Evolutionary conservation across 64 coral and sea anemone species (phyloP).

Genomic region (Dendrophyllia cribrosa): DNA sequence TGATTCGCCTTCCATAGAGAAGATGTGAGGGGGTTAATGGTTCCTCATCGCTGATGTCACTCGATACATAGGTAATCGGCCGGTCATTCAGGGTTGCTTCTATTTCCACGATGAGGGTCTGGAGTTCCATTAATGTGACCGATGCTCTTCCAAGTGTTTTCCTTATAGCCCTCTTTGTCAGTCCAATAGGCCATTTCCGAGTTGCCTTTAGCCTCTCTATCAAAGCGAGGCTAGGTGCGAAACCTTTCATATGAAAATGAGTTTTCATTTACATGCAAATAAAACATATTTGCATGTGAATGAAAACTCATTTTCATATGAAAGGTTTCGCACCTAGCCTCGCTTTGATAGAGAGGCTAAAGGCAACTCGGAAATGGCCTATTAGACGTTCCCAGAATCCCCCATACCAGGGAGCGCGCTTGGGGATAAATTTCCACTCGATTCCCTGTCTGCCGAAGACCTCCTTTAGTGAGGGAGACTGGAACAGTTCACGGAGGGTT

Average conservation of each 20-base stretch:
- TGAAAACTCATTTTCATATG: too few relatives aligned
- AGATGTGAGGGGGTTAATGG: constrained; percentile 56
- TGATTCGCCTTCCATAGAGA: constrained; percentile 59
- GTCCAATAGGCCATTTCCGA: too few relatives aligned
- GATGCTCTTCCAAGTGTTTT: constrained; percentile 65
- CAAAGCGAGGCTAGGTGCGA: too few relatives aligned
- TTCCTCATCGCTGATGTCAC: constrained; percentile 31
- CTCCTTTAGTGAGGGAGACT: constrained; percentile 57
- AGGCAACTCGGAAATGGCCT: too few relatives aligned
- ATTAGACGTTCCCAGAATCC: constrained; percentile 78
- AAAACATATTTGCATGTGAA: too few relatives aligned
- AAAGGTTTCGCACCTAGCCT: too few relatives aligned
- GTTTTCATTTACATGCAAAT: too few relatives aligned
- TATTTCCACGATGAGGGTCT: constrained; percentile 52
- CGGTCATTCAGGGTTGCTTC: constrained; percentile 76
- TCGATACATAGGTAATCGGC: constrained; percentile 44
- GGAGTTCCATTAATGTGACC: constrained; percentile 24
- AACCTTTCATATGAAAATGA: too few relatives aligned
- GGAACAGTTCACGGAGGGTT: constrained; percentile 35
- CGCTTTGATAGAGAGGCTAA: too few relatives aligned
- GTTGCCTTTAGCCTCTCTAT: too few relatives aligned
- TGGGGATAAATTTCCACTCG: constrained; percentile 76
- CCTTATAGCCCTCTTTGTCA: constrained; percentile 60
- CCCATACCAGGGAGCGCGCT: constrained; percentile 75
- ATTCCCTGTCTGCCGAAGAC: constrained; percentile 48